Percentiles rank a stretch among this genome's conserved stretches.
Conservation (phyloP, 2,797 vertebrate genomes). For the Salarias fasciatus region DNA sequence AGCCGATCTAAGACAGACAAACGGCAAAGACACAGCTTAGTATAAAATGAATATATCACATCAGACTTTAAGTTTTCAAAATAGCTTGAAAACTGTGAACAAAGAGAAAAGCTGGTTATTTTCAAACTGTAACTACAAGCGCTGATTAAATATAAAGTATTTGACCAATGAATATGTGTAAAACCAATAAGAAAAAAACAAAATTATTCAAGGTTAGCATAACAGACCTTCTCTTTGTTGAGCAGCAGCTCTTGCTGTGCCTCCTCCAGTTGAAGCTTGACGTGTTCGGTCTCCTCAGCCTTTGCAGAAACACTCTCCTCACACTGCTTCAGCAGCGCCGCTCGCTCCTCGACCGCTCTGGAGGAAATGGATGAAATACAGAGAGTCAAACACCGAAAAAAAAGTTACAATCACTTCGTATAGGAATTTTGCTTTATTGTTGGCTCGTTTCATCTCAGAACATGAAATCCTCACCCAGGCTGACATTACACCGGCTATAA, state of each 20-base stretch:
- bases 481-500: no score
- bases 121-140: neutral
- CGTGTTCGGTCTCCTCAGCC: constrained; percentile 48
- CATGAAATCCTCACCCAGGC: no score
- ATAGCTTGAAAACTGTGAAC: no score
- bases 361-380: constrained; percentile 4
- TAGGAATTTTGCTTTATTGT: no score
- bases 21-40: neutral
- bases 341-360: constrained; percentile 67
- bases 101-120: no score
- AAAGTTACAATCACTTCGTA: no score
- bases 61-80: no score
- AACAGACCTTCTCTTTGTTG: constrained; percentile 69
- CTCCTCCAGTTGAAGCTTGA: constrained; percentile 62
- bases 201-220: neutral
- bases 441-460: no score
- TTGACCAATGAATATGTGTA: neutral
- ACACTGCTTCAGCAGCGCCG: constrained; percentile 66
- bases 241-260: constrained; percentile 66
- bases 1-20: constrained; percentile 61
- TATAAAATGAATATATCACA: no score
- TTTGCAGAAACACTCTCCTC: constrained; percentile 71
- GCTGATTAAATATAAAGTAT: neutral
- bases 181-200: neutral
- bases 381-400: neutral